These are phyloP conservation scores for Athrips mouffetella DNA, from an alignment of 2,888 invertebrate species.

Conservation along the genomic window DNA sequence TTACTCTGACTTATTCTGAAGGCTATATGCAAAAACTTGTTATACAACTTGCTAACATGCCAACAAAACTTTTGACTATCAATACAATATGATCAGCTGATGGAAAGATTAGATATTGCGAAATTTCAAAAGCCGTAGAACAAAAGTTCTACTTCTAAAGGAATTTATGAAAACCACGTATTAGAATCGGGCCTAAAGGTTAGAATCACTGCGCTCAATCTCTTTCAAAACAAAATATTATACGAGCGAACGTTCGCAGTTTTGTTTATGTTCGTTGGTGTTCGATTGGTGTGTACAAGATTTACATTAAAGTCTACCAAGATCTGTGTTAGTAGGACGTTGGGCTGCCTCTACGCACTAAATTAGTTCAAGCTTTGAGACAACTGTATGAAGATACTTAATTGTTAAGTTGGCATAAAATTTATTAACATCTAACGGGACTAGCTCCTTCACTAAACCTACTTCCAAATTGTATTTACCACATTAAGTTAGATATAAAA, in stretches of 20 bases:
- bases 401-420: conserved; percentile 51
- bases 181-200: too few relatives aligned
- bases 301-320: conserved; percentile 23
- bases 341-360: conserved; percentile 37
- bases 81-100: too few relatives aligned
- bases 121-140: not conserved
- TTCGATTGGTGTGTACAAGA: conserved; percentile 19
- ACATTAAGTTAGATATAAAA: conserved; percentile 2
- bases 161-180: too few relatives aligned
- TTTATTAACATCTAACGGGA: conserved; percentile 61
- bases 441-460: conserved; percentile 69
- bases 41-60: too few relatives aligned
- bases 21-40: too few relatives aligned
- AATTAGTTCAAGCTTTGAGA: conserved; percentile 42
- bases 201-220: not conserved
- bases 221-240: not conserved
- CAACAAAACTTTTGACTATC: too few relatives aligned
- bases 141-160: too few relatives aligned
- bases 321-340: conserved; percentile 35
- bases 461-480: conserved; percentile 32
- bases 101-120: too few relatives aligned
- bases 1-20: too few relatives aligned
- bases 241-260: not conserved
- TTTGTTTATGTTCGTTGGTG: too few relatives aligned
- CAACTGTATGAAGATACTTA: conserved; percentile 46